These are phyloP conservation scores for Tupaia tana DNA, from an alignment of 2,113 vertebrate genomes.

Conservation along the genomic window DNA sequence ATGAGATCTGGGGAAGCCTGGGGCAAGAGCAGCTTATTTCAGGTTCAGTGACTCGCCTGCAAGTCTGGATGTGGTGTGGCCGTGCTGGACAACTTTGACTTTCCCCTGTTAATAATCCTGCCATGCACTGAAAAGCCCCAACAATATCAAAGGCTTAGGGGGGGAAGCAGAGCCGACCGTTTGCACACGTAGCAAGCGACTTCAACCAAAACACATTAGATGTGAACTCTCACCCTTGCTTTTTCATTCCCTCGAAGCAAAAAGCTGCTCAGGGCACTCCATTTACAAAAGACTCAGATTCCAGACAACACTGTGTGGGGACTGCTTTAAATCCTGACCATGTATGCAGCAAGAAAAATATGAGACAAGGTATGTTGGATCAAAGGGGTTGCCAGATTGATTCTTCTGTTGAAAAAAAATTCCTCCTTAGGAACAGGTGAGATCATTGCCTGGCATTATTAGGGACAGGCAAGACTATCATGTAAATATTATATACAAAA, in stretches of 20 bases:
- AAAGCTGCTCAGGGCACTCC: slow-evolving; percentile 17
- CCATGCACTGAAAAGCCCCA: slow-evolving; percentile 61
- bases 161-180: neutral
- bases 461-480: neutral
- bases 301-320: neutral
- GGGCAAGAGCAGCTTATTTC: slow-evolving; percentile 69
- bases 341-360: slow-evolving; percentile 11
- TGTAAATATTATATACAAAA: neutral
- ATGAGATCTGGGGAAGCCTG: slow-evolving; percentile 53
- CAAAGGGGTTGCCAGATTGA: neutral
- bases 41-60: slow-evolving; percentile 74
- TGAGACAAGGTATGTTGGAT: neutral
- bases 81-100: slow-evolving; percentile 35
- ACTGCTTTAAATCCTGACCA: slow-evolving; percentile 9
- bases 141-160: slow-evolving; percentile 61
- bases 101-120: slow-evolving; percentile 76
- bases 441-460: neutral
- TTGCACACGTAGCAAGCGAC: neutral
- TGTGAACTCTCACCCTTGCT: slow-evolving; percentile 60
- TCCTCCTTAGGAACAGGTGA: neutral
- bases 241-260: slow-evolving; percentile 45
- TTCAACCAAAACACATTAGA: slow-evolving; percentile 58
- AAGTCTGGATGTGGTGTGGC: slow-evolving; percentile 37
- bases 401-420: neutral
- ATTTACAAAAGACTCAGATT: slow-evolving; percentile 55